Evolutionary conservation across 2,888 invertebrate species (phyloP).

Genomic region (Agrochola macilenta): DNA sequence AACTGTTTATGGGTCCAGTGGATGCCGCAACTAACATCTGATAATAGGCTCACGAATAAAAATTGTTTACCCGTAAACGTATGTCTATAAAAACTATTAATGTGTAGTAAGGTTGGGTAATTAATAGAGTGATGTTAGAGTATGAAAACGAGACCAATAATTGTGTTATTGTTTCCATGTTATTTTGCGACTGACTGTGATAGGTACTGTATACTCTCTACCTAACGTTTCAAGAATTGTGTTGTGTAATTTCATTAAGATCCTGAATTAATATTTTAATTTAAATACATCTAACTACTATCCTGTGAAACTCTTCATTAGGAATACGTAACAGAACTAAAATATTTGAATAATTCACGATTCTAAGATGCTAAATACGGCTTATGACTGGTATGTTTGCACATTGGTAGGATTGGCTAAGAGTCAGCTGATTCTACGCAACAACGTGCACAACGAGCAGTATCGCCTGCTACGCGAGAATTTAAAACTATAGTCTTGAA

Average conservation of each 20-base stretch:
- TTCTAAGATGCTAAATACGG: too few species aligned
- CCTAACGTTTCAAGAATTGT: background rate
- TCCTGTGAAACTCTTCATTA: background rate
- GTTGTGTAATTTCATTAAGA: background rate
- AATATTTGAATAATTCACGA: background rate
- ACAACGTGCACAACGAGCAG: too few species aligned
- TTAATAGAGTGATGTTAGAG: conserved; percentile 45
- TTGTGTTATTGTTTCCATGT: conserved; percentile 10
- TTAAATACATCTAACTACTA: background rate
- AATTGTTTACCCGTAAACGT: conserved; percentile 63
- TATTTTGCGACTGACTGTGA: background rate
- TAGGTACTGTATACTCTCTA: background rate
- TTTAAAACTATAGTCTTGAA: background rate
- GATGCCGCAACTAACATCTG: conserved; percentile 59
- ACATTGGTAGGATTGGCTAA: background rate
- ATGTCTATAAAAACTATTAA: conserved; percentile 47
- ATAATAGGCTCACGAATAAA: conserved; percentile 60
- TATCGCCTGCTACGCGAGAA: background rate
- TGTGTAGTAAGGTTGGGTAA: conserved; percentile 28
- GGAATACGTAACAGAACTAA: background rate
- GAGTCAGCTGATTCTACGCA: background rate
- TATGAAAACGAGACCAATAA: conserved; percentile 28
- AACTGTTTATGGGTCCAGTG: conserved; percentile 53
- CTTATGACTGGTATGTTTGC: too few species aligned
- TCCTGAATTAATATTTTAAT: background rate